These are phyloP conservation scores for Hirtodrosophila duncani DNA, from an alignment of 2,888 invertebrate genomes.

Conservation along the genomic window DNA sequence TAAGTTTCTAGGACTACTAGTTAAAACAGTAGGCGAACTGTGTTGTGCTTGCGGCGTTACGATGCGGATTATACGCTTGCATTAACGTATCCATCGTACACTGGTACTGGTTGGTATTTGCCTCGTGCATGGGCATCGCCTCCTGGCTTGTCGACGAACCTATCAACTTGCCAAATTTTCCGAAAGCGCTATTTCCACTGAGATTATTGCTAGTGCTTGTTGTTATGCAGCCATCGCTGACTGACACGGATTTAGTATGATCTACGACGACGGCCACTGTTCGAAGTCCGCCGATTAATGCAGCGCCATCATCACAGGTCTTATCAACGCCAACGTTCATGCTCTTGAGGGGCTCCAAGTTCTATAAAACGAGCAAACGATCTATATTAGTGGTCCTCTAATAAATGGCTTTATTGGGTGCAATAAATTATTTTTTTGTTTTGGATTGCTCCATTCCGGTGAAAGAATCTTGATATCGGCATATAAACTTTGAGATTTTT, in stretches of 20 bases:
- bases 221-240: too few species aligned
- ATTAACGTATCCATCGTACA: conserved; percentile 74
- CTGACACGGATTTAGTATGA: too few species aligned
- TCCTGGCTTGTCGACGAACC: conserved; percentile 20
- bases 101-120: conserved; percentile 58
- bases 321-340: conserved; percentile 37
- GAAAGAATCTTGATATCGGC: too few species aligned
- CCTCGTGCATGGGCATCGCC: conserved; percentile 32
- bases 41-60: conserved; percentile 53
- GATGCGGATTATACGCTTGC: conserved; percentile 74
- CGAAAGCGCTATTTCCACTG: conserved; percentile 39
- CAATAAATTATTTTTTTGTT: too few species aligned
- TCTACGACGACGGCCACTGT: conserved; percentile 30
- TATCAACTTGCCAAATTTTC: conserved; percentile 48
- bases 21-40: conserved; percentile 70
- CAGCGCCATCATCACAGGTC: conserved; percentile 48
- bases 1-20: too few species aligned
- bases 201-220: background rate
- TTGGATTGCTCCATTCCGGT: too few species aligned
- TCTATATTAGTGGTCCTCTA: too few species aligned
- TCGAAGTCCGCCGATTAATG: conserved; percentile 37
- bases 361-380: conserved; percentile 27
- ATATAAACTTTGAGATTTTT: too few species aligned
- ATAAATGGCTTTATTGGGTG: too few species aligned
- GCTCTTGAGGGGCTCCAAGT: conserved; percentile 49